Base-by-base conservation (phyloP, 2,797 vertebrate species). In the Micrastur ruficollis region DNA sequence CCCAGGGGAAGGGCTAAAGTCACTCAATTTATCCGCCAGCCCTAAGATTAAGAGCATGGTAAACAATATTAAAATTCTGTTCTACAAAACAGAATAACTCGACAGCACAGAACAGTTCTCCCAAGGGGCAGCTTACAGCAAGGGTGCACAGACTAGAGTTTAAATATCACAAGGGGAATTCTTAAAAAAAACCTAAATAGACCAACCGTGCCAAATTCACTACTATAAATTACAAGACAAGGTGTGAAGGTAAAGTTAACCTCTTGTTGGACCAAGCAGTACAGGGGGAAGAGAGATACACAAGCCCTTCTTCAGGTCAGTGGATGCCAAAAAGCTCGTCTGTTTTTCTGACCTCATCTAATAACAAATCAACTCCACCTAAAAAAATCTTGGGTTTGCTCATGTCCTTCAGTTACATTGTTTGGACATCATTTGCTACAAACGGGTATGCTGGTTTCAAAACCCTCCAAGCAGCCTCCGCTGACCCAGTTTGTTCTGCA, bases 21-120 rank as follows among this genome's bases (percentile, higher is more conserved):
- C 89, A 86, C 68, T 66, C 65, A 42, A 86, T 93, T 95, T 38
- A 80, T 94, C 75, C 67, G 88, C 75, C 93, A 96, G 75, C 15
- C 3, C 1, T 22, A 38, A 91, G 94, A 93, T 94, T 82, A 91
- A 86, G 22, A 93, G 90, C 63, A 32, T 5, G 9, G 72, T 80
- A 87, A 93, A 87, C 93, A 91, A 27, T 19, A 93, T 85, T 87
- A 82, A 87, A 89, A 91, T 94, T 87, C 84, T 91, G 47, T 76
- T 85, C 84, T 66, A 62, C 82, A 73, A 85, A 63, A 56, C 55
- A 40, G 52, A 85, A 55, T 50, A 87, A 50, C 59, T n/a, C 55
- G 50, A 26, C 71, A 56, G 93, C 79, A 74, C 34, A 25, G 34
- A 74, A 40, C n/a, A 31, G 34, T 5, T 70, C 79, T 93, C 75